Conservation (phyloP, 2,888 invertebrate species). For the Drosophila helvetica region DNA sequence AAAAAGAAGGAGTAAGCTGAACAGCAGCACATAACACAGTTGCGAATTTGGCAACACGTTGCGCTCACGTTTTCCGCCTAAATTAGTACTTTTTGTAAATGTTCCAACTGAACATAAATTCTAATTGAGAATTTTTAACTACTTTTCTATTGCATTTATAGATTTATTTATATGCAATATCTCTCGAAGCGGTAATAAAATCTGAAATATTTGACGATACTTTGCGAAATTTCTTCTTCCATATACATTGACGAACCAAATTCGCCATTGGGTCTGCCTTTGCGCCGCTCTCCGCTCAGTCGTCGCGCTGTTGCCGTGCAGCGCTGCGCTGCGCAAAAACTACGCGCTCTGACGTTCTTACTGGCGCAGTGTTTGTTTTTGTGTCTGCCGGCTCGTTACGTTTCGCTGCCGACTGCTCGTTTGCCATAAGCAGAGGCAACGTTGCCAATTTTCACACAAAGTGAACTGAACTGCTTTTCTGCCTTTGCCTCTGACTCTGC, state of each 20-base stretch:
- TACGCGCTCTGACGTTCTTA: slow-evolving; percentile 39
- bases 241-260: slow-evolving; percentile 24
- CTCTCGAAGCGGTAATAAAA: no score
- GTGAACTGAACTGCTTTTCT: slow-evolving; percentile 1
- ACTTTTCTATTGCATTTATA: background rate
- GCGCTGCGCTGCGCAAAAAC: slow-evolving; percentile 72
- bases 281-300: slow-evolving; percentile 9
- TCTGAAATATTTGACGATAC: background rate
- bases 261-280: slow-evolving; percentile 53
- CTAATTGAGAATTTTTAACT: slow-evolving; percentile 10
- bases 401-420: background rate
- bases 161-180: no score
- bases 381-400: slow-evolving; percentile 59
- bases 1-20: slow-evolving; percentile 14
- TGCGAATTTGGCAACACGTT: slow-evolving; percentile 49
- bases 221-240: background rate
- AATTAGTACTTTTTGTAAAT: fast-evolving
- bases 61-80: background rate
- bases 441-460: slow-evolving; percentile 67
- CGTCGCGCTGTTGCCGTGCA: slow-evolving; percentile 48
- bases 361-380: slow-evolving; percentile 62
- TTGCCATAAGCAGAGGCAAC: slow-evolving; percentile 40
- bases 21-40: slow-evolving; percentile 55
- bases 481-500: no score
- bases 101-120: background rate